Conservation (phyloP, 2,888 invertebrate species). For the Oxytorus armatus region DNA sequence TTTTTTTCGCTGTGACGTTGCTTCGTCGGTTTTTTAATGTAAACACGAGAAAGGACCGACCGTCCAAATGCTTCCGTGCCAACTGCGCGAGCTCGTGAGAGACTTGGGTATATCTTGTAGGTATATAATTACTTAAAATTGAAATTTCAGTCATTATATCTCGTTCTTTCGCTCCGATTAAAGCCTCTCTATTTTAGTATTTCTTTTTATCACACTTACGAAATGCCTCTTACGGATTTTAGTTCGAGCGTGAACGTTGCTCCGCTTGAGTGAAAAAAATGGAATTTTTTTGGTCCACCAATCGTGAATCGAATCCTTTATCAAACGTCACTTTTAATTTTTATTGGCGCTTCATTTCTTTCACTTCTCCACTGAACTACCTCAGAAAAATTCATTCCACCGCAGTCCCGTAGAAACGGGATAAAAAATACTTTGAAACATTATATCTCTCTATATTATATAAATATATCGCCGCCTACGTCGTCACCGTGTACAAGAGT, state of each 20-base stretch:
- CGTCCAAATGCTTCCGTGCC: conserved; percentile 58
- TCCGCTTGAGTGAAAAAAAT: no score
- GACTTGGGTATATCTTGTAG: conserved; percentile 31
- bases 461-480: no score
- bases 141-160: background rate
- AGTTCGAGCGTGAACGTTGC: background rate
- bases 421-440: no score
- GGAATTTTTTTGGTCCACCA: background rate
- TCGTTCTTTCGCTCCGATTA: background rate
- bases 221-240: background rate
- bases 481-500: no score
- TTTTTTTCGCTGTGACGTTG: background rate
- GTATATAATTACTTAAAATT: conserved; percentile 18
- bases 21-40: conserved; percentile 12
- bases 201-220: no score
- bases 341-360: no score
- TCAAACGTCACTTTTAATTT: no score
- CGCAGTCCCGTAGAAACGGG: conserved; percentile 18
- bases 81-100: conserved; percentile 40
- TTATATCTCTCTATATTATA: no score
- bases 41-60: conserved; percentile 56
- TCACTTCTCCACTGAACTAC: conserved; percentile 42
- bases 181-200: background rate
- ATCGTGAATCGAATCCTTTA: background rate
- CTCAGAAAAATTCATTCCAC: conserved; percentile 28